Base-by-base conservation (phyloP, 2,113 vertebrate genomes). In the Chroicocephalus ridibundus region DNA sequence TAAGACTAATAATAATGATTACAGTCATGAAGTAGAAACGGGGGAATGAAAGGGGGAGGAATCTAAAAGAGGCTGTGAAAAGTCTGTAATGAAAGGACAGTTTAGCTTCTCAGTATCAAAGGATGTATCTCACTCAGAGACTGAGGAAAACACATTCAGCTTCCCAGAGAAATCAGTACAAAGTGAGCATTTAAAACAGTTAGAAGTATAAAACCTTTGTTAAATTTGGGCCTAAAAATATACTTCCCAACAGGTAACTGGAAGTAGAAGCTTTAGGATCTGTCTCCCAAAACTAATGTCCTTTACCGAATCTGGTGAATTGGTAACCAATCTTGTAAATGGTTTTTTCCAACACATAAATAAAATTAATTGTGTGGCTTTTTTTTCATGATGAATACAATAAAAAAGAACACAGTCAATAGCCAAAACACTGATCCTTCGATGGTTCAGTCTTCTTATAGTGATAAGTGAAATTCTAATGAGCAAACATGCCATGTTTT, bases 391-490 rank as follows among this genome's bases (percentile, higher is more conserved):
- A 36, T 21, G 31, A 58, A 36, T 64, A 22, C 7, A 44, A 11
- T 61, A 58, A 49, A 52, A 38, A 4, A 54, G 18, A 70, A 44
- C 18, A 46, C 3, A 44, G 10, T 22, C 38, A 76, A 29, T 11
- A 71, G 32, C 17, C 55, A 38, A 78, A 83, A 44, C 26, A 36
- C 11, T 54, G 21, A 71, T 38, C 7, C 29, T 82, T 64, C 0
- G 0, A 32, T 42, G 4, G 4, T 54, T 60, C 1, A 0, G 4
- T 54, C 26, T 38, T 11, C 9, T 61, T 58, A 62, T 0, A 61
- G 36, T 42, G 18, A 13, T 34, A 91, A 70, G 7, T 54, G 8
- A 76, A 66, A 92, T 5, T 22, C 20, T 66, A 65, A 62, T 36
- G 31, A 81, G 19, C 11, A 60, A 47, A 72, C 5, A 46, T 8